Conservation (phyloP, 1,140 invertebrate species). For the Drosophila orosa region DNA sequence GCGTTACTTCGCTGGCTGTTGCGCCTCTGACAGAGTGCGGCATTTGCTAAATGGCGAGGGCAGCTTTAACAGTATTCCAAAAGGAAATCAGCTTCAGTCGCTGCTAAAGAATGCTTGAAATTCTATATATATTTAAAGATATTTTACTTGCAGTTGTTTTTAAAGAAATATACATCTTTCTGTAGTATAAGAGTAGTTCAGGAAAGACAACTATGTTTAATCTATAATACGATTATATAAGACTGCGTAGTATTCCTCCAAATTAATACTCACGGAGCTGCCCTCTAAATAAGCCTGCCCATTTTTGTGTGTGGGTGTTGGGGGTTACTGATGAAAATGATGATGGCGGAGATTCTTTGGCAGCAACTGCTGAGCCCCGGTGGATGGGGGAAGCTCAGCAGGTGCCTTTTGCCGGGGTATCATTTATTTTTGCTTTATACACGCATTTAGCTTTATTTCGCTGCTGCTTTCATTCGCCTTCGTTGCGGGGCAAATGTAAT, state of each 20-base stretch:
- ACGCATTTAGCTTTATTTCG: slow-evolving; percentile 66
- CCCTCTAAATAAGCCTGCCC: slow-evolving; percentile 3
- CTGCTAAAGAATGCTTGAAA: not conserved
- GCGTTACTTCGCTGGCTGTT: slow-evolving; percentile 51
- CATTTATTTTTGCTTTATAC: slow-evolving; percentile 68
- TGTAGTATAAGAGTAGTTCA: not conserved
- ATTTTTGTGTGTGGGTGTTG: not conserved
- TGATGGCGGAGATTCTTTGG: slow-evolving; percentile 41
- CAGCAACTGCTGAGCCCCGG: slow-evolving; percentile 3
- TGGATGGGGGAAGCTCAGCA: slow-evolving; percentile 30
- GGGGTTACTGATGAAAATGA: slow-evolving; percentile 38
- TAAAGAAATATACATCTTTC: too few relatives aligned
- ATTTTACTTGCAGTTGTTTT: too few relatives aligned
- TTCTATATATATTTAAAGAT: not conserved
- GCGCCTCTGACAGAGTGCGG: slow-evolving; percentile 37
- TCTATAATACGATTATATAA: not conserved
- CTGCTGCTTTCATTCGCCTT: slow-evolving; percentile 28
- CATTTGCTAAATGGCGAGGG: slow-evolving; percentile 31
- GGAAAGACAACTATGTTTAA: not conserved
- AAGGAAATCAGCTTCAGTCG: not conserved
- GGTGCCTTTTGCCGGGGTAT: slow-evolving; percentile 49
- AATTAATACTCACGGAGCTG: not conserved
- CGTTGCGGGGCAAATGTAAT: slow-evolving; percentile 58
- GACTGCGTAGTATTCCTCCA: not conserved
- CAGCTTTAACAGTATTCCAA: slow-evolving; percentile 5